Evolutionary conservation across 2,113 vertebrate genomes (phyloP).

Genomic region (Syrrhaptes paradoxus): DNA sequence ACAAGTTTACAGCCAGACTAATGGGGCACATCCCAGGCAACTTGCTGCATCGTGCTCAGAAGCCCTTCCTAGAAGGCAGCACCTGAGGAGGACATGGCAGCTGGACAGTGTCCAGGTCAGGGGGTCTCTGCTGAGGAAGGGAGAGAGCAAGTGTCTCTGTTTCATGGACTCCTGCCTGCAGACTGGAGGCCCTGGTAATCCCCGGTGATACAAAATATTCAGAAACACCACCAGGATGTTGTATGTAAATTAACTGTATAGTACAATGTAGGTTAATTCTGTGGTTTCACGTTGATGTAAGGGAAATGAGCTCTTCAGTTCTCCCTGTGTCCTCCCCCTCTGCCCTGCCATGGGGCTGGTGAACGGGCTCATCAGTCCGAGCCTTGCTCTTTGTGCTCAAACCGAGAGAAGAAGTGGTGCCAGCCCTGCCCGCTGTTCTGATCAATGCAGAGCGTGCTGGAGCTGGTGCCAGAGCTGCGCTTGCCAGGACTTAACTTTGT

Average conservation of each 20-base stretch:
- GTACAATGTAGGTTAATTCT: background rate
- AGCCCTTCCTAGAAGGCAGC: background rate
- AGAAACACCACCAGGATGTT: background rate
- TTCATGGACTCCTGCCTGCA: background rate
- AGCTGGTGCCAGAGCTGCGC: background rate
- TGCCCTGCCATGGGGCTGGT: background rate
- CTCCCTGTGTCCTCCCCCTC: background rate
- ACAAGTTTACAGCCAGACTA: background rate
- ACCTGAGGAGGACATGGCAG: background rate
- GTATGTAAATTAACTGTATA: background rate
- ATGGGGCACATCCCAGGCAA: background rate
- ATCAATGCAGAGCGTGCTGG: background rate
- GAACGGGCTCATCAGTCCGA: background rate
- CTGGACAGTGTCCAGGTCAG: background rate
- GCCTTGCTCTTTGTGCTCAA: background rate
- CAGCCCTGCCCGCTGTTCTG: background rate
- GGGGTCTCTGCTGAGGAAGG: background rate
- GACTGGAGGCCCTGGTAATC: background rate
- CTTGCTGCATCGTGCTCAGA: background rate
- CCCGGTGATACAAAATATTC: background rate
- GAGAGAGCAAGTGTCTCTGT: background rate
- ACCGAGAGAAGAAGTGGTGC: accelerated
- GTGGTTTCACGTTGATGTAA: background rate
- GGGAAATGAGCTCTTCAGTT: background rate
- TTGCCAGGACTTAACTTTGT: background rate